phyloP scores from a whole-genome alignment of 1,140 invertebrate species.

The Heliconius congener region DNA sequence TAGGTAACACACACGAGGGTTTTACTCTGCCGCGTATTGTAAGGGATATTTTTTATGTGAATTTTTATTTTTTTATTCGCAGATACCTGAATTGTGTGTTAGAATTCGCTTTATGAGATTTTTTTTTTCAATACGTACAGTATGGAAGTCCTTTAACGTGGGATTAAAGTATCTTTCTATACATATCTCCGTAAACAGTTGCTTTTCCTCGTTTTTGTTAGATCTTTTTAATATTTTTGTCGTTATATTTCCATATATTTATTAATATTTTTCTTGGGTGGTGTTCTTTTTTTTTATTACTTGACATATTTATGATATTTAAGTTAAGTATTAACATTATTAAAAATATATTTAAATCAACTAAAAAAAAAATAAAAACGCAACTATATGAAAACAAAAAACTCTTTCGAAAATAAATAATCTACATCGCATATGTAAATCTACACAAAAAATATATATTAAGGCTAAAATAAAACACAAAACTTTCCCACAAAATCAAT shows the following conservation, averaged over 20 bases:
- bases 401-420: too few species aligned
- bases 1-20: constrained; percentile 78
- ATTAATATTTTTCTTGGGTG: neutral
- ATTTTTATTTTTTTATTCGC: constrained; percentile 58
- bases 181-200: constrained; percentile 67
- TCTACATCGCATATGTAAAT: neutral
- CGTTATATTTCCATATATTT: constrained; percentile 9
- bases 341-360: neutral
- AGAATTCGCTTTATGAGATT: constrained; percentile 79
- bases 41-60: constrained; percentile 73
- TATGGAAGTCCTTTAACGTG: constrained; percentile 53
- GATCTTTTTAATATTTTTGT: constrained; percentile 48
- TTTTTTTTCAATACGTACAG: constrained; percentile 58
- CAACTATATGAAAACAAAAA: too few species aligned
- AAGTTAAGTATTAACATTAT: neutral
- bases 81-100: constrained; percentile 77
- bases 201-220: constrained; percentile 56
- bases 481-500: constrained; percentile 3
- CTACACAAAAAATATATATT: neutral
- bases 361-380: too few species aligned
- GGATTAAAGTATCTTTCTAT: constrained; percentile 65
- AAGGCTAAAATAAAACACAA: neutral
- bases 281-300: neutral
- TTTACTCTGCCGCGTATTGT: constrained; percentile 71
- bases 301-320: neutral